A percentile compares a stretch with the other conserved stretches of the same genome.
Conservation (phyloP, 2,797 vertebrate species). For the Stomatorhinus walkeri region DNA sequence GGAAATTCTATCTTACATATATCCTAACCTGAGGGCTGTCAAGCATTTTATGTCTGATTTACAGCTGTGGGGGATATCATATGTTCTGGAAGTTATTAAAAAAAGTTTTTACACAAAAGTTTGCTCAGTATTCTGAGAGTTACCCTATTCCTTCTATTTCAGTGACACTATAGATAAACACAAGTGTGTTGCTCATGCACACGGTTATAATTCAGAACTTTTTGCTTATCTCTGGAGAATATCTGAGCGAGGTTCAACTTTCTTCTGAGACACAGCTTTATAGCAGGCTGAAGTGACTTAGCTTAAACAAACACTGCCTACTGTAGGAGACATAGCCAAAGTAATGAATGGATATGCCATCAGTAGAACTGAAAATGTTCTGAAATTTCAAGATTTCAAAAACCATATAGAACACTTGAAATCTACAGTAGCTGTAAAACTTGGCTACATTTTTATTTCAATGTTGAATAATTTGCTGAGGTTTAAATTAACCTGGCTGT, state of each 20-base stretch:
- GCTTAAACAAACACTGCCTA: background rate
- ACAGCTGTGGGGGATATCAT: background rate
- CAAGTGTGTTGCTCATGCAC: background rate
- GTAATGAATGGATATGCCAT: background rate
- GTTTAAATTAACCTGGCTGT: background rate
- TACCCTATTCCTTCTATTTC: background rate
- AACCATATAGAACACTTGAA: background rate
- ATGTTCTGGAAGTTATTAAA: background rate
- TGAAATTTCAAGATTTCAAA: background rate
- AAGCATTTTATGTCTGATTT: background rate
- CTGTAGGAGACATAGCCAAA: background rate
- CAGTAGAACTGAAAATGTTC: background rate
- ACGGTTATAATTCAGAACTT: background rate
- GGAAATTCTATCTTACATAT: background rate
- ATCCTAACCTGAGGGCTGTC: constrained; percentile 6
- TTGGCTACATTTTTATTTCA: background rate
- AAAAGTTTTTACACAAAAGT: background rate
- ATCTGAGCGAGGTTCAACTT: background rate
- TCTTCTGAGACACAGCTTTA: background rate
- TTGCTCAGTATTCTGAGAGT: constrained; percentile 7
- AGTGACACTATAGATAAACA: background rate
- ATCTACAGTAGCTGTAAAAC: background rate
- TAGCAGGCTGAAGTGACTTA: background rate
- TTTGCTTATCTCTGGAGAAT: background rate
- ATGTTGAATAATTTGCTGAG: background rate